Base-by-base conservation (phyloP, 2,888 invertebrate genomes). In the Aphelenchoides bicaudatus region DNA sequence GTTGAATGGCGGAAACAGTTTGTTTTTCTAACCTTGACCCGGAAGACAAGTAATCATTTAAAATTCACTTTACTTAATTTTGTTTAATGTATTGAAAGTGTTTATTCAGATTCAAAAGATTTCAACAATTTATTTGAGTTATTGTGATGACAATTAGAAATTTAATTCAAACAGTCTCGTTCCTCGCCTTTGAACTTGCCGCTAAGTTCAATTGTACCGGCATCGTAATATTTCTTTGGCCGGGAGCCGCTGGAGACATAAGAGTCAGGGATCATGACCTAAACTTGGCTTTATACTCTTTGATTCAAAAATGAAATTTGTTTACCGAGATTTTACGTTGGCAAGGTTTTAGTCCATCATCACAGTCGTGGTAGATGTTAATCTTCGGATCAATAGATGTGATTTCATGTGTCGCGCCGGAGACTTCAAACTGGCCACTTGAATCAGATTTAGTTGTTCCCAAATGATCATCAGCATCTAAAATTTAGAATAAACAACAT, bases 301-400 rank as follows among this genome's bases (percentile, higher is more conserved):
- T n/a, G n/a, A n/a, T n/a, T n/a, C n/a, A n/a, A n/a, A n/a, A n/a
- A n/a, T n/a, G n/a, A n/a, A n/a, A n/a, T n/a, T n/a, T n/a, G n/a
- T n/a, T n/a, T n/a, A n/a, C n/a, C 16, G 43, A 10, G 27, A 43
- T 43, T 16, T 43, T 43, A 1, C 43, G 43, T 43, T 43, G 43
- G 43, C 43, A 43, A 25, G 43, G 43, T 27, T 43, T 23, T 10
- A 43, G 27, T 1, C 43, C 43, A 43, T 43, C 43, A 3, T 43
- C 43, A 16, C 43, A 43, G 16, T 43, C 43, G 3, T 43, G 43
- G 3, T 43, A 43, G 16, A 43, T 43, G 27, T 43, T 43, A 16
- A 43, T 43, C 27, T 43, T 43, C 1, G 43, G 43, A 16, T 43
- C 43, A 43, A 43, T 43, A 10, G 43, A 25, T 43, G 43, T 43